Percentiles rank a stretch among this genome's conserved stretches.
phyloP scores from a whole-genome alignment of 1,140 invertebrate genomes.

The Papilio machaon region DNA sequence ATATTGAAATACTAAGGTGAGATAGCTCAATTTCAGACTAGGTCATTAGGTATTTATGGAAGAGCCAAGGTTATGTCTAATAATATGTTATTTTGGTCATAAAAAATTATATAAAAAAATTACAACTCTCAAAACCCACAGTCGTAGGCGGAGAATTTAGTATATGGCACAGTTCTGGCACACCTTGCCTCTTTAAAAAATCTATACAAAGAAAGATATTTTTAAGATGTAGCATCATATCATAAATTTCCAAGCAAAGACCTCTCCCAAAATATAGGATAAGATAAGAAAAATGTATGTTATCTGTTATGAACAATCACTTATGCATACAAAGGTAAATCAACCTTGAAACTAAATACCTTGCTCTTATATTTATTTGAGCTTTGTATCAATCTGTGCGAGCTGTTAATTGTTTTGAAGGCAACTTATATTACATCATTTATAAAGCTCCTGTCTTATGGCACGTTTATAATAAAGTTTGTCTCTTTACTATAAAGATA shows the following conservation, averaged over 20 bases:
- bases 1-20: constrained; percentile 12
- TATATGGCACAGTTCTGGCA: too few relatives aligned
- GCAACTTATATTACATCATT: not conserved
- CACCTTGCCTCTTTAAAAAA: too few relatives aligned
- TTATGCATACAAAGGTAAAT: not conserved
- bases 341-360: not conserved
- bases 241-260: too few relatives aligned
- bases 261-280: not conserved
- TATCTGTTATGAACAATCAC: constrained; percentile 1
- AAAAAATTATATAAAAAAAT: too few relatives aligned
- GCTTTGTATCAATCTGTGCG: not conserved
- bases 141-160: too few relatives aligned
- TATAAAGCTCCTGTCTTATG: not conserved
- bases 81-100: not conserved
- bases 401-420: not conserved
- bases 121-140: too few relatives aligned
- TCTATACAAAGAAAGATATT: too few relatives aligned
- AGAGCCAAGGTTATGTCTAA: not conserved
- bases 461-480: too few relatives aligned
- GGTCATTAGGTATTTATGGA: not conserved
- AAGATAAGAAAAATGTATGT: constrained; percentile 14
- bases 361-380: not conserved
- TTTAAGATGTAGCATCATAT: too few relatives aligned
- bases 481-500: too few relatives aligned
- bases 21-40: constrained; percentile 3